Conservation (phyloP, 1,140 invertebrate genomes). For the Schlechtendalia chinensis region DNA sequence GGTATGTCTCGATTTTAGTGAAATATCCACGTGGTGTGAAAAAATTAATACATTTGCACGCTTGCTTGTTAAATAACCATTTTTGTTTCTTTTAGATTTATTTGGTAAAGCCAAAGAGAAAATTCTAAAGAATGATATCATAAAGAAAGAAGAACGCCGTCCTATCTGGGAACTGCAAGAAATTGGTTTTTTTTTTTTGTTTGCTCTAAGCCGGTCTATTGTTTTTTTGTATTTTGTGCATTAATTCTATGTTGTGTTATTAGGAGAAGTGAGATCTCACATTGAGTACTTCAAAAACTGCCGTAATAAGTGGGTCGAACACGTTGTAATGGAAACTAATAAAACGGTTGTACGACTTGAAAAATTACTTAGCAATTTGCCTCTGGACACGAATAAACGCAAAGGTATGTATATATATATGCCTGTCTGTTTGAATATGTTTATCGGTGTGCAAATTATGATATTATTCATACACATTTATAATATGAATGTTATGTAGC, state of each 20-base stretch:
- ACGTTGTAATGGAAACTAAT: slow-evolving; percentile 91
- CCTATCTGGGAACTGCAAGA: slow-evolving; percentile 3
- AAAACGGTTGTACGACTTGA: slow-evolving; percentile 91
- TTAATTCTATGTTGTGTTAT: slow-evolving; percentile 51
- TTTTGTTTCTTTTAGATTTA: slow-evolving; percentile 38
- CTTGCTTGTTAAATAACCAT: neutral
- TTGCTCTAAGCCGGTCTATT: neutral
- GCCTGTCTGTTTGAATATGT: neutral
- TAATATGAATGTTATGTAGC: slow-evolving; percentile 57
- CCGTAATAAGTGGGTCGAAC: slow-evolving; percentile 72
- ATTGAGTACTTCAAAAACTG: slow-evolving; percentile 77
- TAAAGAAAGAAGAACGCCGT: slow-evolving; percentile 22
- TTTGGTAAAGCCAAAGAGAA: slow-evolving; percentile 48
- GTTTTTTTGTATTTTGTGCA: neutral
- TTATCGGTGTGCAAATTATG: slow-evolving; percentile 53
- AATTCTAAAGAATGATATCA: slow-evolving; percentile 42
- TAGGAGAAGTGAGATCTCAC: slow-evolving; percentile 67
- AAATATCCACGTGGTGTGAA: too few species aligned
- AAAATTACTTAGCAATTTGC: slow-evolving; percentile 82
- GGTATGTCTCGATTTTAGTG: slow-evolving; percentile 58
- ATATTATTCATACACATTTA: slow-evolving; percentile 26
- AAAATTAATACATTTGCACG: neutral
- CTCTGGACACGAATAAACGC: slow-evolving; percentile 74
- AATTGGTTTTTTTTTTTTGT: slow-evolving; percentile 7
- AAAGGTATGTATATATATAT: too few species aligned